Base-by-base conservation (phyloP, 2,797 vertebrate species). In the Cirrhinus mrigala region DNA sequence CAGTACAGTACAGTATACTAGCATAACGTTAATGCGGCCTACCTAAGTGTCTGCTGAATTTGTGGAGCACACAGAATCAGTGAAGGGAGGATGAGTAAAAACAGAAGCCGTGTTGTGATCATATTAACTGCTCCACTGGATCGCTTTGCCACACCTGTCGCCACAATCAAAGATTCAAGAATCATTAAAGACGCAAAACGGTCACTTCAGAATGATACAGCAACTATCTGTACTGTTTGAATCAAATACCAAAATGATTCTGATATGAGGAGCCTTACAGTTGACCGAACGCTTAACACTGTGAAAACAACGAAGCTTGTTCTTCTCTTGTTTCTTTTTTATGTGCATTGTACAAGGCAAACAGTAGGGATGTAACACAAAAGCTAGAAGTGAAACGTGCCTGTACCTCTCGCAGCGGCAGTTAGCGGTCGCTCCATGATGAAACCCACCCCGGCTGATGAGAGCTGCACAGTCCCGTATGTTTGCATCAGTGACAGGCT, bases 11-110 rank as follows among this genome's bases (percentile, higher is more conserved):
- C 24, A 27, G 33, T 60, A 46, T 20, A 27, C 8, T 56, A 78
- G 12, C 40, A 20, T 18, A 11, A 18, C 44, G 20, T 60, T 11
- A 37, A 40, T 40, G 68, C 27, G 68, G 74, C 77, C 83, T 85
- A 85, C 83, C 83, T 80, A 44, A 33, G 20, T n/a, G 44, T 80
- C 24, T 24, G 27, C 69, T 85, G 76, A 6, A 50, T 20, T 40
- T 79, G 83, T 40, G 83, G 83, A 64, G 83, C 77, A 73, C 76
- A 37, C 27, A 79, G 29, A 29, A 27, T 64, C 27, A 85, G 66
- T 11, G 29, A 79, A 60, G 68, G 68, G 9, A 85, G 56, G 76
- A 80, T 73, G 83, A 85, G 27, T 15, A 71, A 6, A 16, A 85
- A 80, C 44, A 80, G 20, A 24, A 77, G 40, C 40, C 79, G 73